Evolutionary conservation across 2,113 vertebrate species (phyloP).

Genomic region (Orycteropus afer): DNA sequence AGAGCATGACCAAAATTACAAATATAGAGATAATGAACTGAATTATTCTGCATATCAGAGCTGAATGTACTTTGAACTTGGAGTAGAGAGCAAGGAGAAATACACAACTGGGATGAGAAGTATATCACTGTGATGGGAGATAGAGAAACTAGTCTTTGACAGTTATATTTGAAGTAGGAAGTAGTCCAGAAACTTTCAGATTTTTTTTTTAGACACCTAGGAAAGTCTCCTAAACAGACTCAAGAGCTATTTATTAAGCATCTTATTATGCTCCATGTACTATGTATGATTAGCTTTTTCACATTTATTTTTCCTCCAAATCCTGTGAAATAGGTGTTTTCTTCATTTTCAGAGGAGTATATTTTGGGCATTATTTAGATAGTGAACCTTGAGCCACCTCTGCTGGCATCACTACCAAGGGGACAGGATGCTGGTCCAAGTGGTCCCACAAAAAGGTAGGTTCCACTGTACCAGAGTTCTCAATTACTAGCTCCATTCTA

Average conservation of each 20-base stretch:
- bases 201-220: conserved; percentile 1
- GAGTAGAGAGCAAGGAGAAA: conserved; percentile 45
- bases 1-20: conserved; percentile 53
- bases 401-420: not conserved
- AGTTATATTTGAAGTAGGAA: conserved; percentile 11
- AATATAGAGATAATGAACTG: conserved; percentile 53
- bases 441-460: not conserved
- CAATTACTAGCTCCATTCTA: not conserved
- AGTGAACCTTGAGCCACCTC: not conserved
- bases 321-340: not conserved
- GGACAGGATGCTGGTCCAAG: not conserved
- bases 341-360: conserved; percentile 25
- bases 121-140: conserved; percentile 10
- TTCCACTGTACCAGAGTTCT: not conserved
- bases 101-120: not conserved
- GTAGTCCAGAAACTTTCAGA: not conserved
- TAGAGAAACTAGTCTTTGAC: not conserved
- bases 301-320: not conserved
- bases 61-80: conserved; percentile 71
- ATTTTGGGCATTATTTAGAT: not conserved
- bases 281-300: not conserved
- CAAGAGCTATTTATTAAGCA: conserved; percentile 44
- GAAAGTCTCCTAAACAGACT: conserved; percentile 21
- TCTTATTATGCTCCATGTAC: not conserved
- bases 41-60: conserved; percentile 64